Evolutionary conservation across 2,797 vertebrate genomes (phyloP).

Genomic region (Liparis tanakae): DNA sequence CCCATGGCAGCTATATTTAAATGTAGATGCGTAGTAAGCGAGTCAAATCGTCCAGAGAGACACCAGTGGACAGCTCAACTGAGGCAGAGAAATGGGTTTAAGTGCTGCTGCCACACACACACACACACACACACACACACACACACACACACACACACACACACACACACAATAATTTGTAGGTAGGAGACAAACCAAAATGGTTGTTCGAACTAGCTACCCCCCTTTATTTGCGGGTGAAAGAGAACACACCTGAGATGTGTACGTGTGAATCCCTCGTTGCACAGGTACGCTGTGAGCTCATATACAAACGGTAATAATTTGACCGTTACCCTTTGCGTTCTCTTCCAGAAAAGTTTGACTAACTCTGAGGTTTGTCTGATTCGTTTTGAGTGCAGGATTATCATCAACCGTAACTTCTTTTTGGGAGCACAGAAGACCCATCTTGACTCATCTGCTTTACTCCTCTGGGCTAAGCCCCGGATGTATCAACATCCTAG

Average conservation of each 20-base stretch:
- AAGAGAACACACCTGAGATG: too few relatives aligned
- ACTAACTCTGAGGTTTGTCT: neutral
- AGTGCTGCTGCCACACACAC: too few relatives aligned
- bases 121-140: too few relatives aligned
- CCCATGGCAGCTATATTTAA: neutral
- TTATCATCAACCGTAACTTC: too few relatives aligned
- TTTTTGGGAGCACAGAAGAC: too few relatives aligned
- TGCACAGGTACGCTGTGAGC: neutral
- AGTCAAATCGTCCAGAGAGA: conserved; percentile 22
- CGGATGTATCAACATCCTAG: too few relatives aligned
- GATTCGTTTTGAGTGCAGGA: neutral
- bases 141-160: too few relatives aligned
- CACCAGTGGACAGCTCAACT: conserved; percentile 39
- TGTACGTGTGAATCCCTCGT: neutral
- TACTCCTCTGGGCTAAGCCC: too few relatives aligned
- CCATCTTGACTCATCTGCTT: too few relatives aligned
- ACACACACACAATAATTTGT: neutral
- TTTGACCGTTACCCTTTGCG: neutral
- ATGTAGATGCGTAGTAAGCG: conserved; percentile 2
- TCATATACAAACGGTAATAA: too few relatives aligned
- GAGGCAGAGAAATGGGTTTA: too few relatives aligned
- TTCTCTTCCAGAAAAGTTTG: neutral
- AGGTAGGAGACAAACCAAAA: neutral
- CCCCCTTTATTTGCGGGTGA: neutral
- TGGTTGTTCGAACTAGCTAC: neutral